Percentiles rank a stretch among this genome's conserved stretches.
Conservation (phyloP, 2,888 invertebrate genomes). For the Oligia latruncula region DNA sequence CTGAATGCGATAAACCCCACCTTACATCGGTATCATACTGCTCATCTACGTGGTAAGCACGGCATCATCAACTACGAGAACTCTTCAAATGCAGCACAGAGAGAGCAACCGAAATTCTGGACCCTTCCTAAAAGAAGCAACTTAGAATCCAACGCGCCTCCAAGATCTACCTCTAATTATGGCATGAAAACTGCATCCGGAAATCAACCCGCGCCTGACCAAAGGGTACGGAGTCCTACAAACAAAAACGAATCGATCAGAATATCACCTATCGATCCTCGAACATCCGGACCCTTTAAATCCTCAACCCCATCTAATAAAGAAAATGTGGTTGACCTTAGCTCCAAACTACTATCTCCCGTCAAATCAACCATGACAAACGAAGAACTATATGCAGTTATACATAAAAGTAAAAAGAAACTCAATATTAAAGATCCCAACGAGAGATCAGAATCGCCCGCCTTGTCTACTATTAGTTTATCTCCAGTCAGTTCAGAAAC, state of each 20-base stretch:
- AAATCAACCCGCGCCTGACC: constrained; percentile 64
- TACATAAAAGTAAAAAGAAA: constrained; percentile 94
- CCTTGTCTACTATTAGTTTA: constrained; percentile 84
- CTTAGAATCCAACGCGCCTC: constrained; percentile 70
- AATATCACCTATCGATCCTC: constrained; percentile 93
- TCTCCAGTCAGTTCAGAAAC: constrained; percentile 89
- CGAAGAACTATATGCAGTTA: constrained; percentile 94
- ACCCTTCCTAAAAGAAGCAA: constrained; percentile 88
- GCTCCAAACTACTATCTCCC: constrained; percentile 90
- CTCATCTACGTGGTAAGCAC: constrained; percentile 82
- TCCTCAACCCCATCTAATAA: constrained; percentile 92
- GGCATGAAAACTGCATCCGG: constrained; percentile 68
- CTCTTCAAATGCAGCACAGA: constrained; percentile 68
- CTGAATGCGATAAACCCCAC: constrained; percentile 79
- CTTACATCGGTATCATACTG: constrained; percentile 78
- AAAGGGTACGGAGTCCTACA: constrained; percentile 58
- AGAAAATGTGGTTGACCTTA: constrained; percentile 88
- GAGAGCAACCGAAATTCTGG: constrained; percentile 89
- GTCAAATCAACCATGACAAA: constrained; percentile 94
- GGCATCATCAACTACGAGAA: constrained; percentile 80
- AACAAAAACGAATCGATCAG: constrained; percentile 85
- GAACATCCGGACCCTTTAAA: constrained; percentile 90
- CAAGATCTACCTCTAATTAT: constrained; percentile 71
- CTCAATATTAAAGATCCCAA: constrained; percentile 91
- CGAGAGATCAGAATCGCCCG: constrained; percentile 87